A percentile compares a stretch with the other conserved stretches of the same genome.
Conservation (phyloP, 2,888 invertebrate species). For the Petrolisthes manimaculis region DNA sequence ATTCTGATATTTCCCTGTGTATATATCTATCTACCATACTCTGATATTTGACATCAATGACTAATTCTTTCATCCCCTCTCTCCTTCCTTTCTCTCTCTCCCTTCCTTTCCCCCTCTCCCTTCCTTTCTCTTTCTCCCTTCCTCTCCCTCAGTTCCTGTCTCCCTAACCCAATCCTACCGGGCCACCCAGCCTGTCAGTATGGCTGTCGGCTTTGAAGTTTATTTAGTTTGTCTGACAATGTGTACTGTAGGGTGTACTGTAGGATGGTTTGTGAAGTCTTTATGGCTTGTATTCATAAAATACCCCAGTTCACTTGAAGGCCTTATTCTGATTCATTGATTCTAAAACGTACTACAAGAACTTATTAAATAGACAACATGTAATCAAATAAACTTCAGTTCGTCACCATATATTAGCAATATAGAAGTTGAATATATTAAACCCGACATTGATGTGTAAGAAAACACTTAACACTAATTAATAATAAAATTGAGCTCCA, state of each 20-base stretch:
- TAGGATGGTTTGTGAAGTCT: not conserved
- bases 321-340: too few species aligned
- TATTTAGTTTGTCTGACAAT: not conserved
- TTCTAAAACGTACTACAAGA: too few species aligned
- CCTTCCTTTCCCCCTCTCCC: not conserved
- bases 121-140: not conserved
- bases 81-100: not conserved
- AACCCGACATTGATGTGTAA: too few species aligned
- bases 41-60: not conserved
- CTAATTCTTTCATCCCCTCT: not conserved
- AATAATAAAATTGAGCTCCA: too few species aligned
- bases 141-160: not conserved
- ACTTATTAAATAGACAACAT: too few species aligned
- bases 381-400: too few species aligned
- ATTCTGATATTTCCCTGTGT: too few species aligned
- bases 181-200: not conserved
- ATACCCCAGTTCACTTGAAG: too few species aligned
- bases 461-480: too few species aligned
- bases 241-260: not conserved
- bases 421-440: too few species aligned
- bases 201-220: not conserved
- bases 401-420: too few species aligned
- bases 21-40: not conserved
- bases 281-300: too few species aligned
- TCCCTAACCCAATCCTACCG: not conserved